phyloP scores from a whole-genome alignment of 1,140 invertebrate species.

The Drosophila gunungcola region DNA sequence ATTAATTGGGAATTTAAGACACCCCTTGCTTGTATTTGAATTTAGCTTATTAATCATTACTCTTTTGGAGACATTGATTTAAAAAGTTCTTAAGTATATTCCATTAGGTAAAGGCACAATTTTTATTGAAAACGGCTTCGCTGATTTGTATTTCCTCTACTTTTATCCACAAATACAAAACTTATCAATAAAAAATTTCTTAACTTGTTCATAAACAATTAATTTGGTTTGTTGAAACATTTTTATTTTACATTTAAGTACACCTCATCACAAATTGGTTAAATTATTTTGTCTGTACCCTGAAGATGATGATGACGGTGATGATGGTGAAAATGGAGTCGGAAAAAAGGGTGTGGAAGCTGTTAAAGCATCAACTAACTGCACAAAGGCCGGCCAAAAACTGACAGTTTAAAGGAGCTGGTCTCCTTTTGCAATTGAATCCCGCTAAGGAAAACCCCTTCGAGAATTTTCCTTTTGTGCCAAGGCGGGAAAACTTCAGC shows the following conservation, averaged over 20 bases:
- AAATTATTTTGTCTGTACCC: not conserved
- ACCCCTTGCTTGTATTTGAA: no score
- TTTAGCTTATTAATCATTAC: no score
- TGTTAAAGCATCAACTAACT: conserved; percentile 56
- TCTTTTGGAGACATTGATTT: no score
- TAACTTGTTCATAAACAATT: not conserved
- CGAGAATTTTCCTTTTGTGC: conserved; percentile 21
- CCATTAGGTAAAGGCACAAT: no score
- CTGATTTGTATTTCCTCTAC: no score
- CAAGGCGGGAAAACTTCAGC: conserved; percentile 13
- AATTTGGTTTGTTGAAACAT: not conserved
- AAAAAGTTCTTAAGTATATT: no score
- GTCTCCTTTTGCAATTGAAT: conserved; percentile 36
- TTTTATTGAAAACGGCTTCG: no score
- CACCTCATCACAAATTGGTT: no score
- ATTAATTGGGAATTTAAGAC: no score
- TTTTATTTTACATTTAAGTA: no score
- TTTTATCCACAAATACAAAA: no score
- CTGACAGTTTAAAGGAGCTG: conserved; percentile 69
- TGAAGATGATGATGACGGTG: conserved; percentile 2
- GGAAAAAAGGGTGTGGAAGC: conserved; percentile 10
- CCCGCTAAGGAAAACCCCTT: conserved; percentile 28
- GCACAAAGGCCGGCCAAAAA: conserved; percentile 51
- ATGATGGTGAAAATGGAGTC: conserved; percentile 10
- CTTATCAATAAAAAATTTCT: no score